Conservation (phyloP, 1,140 invertebrate genomes). For the Druon quercuslanigerum region DNA sequence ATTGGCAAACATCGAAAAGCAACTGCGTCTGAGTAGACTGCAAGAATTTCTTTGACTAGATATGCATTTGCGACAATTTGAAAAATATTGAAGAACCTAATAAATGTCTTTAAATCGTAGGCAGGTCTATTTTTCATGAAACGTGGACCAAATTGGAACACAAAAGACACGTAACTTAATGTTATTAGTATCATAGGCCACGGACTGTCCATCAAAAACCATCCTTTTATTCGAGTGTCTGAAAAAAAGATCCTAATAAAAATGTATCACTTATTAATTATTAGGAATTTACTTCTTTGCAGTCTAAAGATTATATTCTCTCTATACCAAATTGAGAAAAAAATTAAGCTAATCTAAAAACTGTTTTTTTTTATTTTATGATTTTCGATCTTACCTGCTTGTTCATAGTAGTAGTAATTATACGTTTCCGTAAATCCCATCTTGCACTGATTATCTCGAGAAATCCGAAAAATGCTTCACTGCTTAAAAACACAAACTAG, state of each 20-base stretch:
- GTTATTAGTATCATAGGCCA: constrained; percentile 73
- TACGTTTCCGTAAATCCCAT: constrained; percentile 33
- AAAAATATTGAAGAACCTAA: constrained; percentile 79
- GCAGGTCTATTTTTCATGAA: constrained; percentile 79
- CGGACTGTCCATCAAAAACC: constrained; percentile 77
- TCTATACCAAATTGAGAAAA: not conserved
- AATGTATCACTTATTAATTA: not conserved
- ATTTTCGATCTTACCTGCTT: constrained; percentile 38
- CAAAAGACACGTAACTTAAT: constrained; percentile 74
- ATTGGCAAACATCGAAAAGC: constrained; percentile 50
- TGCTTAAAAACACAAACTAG: not conserved
- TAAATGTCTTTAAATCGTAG: constrained; percentile 76
- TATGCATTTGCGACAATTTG: constrained; percentile 75
- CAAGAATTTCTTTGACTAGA: constrained; percentile 71
- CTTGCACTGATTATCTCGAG: not conserved
- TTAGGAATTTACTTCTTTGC: no score
- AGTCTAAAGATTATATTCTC: not conserved
- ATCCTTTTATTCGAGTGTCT: constrained; percentile 76
- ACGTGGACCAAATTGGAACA: constrained; percentile 75
- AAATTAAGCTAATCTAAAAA: not conserved
- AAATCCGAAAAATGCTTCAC: no score
- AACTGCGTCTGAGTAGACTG: constrained; percentile 18
- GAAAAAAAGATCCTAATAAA: constrained; percentile 37
- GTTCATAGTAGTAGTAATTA: constrained; percentile 33
- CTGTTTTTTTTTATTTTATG: no score